Evolutionary conservation across 2,888 invertebrate species (phyloP).

Genomic region (Drosophila mulleri): DNA sequence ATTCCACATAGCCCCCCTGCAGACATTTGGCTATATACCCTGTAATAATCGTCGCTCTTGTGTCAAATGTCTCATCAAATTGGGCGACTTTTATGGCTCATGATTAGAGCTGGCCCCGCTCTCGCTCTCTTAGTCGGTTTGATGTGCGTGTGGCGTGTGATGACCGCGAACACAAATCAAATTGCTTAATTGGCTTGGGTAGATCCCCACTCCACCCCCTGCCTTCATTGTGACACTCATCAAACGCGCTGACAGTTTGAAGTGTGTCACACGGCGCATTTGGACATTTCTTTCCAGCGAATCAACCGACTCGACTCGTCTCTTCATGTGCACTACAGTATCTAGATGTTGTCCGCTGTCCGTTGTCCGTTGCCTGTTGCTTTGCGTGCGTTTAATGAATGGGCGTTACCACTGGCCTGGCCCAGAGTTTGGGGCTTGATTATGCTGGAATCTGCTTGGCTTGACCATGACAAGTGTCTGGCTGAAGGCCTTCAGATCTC

Average conservation of each 20-base stretch:
- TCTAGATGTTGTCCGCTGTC: not conserved
- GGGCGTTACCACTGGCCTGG: slow-evolving; percentile 36
- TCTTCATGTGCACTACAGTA: not conserved
- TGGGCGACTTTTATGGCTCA: slow-evolving; percentile 44
- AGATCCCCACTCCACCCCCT: not conserved
- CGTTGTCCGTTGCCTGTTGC: slow-evolving; percentile 5
- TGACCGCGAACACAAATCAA: slow-evolving; percentile 57
- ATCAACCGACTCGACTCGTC: slow-evolving; percentile 31
- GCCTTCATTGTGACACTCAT: slow-evolving; percentile 29
- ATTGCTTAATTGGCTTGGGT: slow-evolving; percentile 74
- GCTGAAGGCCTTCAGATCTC: slow-evolving; percentile 19
- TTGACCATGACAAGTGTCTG: slow-evolving; percentile 47
- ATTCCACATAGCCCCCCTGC: slow-evolving; percentile 16
- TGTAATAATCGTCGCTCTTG: slow-evolving; percentile 30
- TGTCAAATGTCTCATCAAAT: slow-evolving; percentile 54
- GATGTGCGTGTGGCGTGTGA: slow-evolving; percentile 50
- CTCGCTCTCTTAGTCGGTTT: slow-evolving; percentile 11
- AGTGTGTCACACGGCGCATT: slow-evolving; percentile 66
- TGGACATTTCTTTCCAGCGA: slow-evolving; percentile 59
- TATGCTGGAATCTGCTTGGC: slow-evolving; percentile 17
- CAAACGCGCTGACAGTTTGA: slow-evolving; percentile 70
- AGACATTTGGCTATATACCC: slow-evolving; percentile 17
- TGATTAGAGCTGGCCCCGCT: slow-evolving; percentile 48
- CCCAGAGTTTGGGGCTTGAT: slow-evolving; percentile 22
- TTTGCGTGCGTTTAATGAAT: slow-evolving; percentile 54